A percentile compares a stretch with the other conserved stretches of the same genome.
These are phyloP conservation scores for Diacarnus erythraeanus DNA, from an alignment of 37 sponge, comb jelly and placozoan species.

Conservation along the genomic window DNA sequence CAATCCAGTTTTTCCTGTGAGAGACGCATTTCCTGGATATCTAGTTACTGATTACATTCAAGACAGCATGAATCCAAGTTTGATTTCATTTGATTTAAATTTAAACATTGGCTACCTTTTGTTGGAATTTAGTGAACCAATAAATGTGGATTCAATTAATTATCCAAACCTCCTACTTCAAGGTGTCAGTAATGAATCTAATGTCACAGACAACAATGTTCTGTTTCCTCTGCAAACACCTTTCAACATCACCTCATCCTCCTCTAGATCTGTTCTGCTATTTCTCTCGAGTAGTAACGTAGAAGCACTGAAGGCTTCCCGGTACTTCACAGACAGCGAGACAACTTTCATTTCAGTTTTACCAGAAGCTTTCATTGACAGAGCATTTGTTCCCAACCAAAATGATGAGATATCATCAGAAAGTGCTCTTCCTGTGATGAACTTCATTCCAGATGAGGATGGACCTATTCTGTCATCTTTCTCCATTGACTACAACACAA, in stretches of 20 bases:
- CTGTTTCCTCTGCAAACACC: constrained; percentile 36
- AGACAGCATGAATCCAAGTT: constrained; percentile 55
- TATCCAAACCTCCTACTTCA: constrained; percentile 52
- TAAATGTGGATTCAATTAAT: constrained; percentile 53
- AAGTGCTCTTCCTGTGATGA: constrained; percentile 62
- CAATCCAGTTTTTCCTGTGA: constrained; percentile 36
- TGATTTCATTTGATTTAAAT: constrained; percentile 74
- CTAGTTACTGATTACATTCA: constrained; percentile 39
- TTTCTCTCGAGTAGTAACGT: constrained; percentile 33
- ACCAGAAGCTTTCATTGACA: constrained; percentile 47
- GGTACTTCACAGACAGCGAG: constrained; percentile 59
- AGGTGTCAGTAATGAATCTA: constrained; percentile 43
- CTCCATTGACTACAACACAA: constrained; percentile 62
- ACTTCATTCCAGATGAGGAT: constrained; percentile 58
- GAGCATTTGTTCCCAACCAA: constrained; percentile 64
- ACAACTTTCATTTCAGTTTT: constrained; percentile 71
- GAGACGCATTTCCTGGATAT: constrained; percentile 67
- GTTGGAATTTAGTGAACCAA: constrained; percentile 82
- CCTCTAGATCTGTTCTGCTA: constrained; percentile 46
- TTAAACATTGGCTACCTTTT: constrained; percentile 36
- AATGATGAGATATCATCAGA: constrained; percentile 42
- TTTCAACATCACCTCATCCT: constrained; percentile 2
- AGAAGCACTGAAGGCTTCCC: constrained; percentile 52
- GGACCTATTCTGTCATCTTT: constrained; percentile 72
- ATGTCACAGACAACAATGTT: constrained; percentile 29